Evolutionary conservation across 2,113 vertebrate species (phyloP).

Genomic region (Pseudorectes ferrugineus): DNA sequence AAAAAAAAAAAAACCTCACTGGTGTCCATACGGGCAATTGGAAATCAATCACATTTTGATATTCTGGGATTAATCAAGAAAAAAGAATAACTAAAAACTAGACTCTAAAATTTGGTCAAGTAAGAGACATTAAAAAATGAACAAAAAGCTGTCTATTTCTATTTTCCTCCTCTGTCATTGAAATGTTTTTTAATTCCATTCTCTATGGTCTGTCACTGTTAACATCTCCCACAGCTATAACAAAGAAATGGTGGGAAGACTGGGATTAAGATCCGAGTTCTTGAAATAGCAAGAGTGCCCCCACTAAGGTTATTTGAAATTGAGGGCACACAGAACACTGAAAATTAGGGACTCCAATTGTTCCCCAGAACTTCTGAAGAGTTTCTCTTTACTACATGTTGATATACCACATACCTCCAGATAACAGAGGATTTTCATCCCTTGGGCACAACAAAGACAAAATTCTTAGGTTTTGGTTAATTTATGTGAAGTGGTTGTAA

Average conservation of each 20-base stretch:
- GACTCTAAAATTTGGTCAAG: neutral
- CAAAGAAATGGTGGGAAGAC: neutral
- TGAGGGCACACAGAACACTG: neutral
- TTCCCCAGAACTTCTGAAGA: neutral
- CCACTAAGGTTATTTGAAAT: neutral
- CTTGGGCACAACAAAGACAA: neutral
- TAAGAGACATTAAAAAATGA: neutral
- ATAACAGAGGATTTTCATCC: neutral
- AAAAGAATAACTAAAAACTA: neutral
- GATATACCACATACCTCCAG: neutral
- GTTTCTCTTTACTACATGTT: neutral
- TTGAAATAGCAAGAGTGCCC: neutral
- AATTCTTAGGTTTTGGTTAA: neutral
- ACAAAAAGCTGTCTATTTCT: neutral
- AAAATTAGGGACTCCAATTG: neutral
- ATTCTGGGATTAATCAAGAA: neutral
- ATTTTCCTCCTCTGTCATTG: neutral
- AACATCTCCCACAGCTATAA: neutral
- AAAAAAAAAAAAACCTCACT: neutral
- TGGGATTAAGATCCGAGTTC: neutral
- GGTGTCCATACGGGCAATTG: rapidly evolving
- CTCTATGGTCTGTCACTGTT: neutral
- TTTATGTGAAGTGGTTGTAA: neutral
- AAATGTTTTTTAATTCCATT: neutral
- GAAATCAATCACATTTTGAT: neutral